A percentile compares a stretch with the other conserved stretches of the same genome.
Conservation (phyloP, 2,113 vertebrate genomes). For the Zosterops japonicus region DNA sequence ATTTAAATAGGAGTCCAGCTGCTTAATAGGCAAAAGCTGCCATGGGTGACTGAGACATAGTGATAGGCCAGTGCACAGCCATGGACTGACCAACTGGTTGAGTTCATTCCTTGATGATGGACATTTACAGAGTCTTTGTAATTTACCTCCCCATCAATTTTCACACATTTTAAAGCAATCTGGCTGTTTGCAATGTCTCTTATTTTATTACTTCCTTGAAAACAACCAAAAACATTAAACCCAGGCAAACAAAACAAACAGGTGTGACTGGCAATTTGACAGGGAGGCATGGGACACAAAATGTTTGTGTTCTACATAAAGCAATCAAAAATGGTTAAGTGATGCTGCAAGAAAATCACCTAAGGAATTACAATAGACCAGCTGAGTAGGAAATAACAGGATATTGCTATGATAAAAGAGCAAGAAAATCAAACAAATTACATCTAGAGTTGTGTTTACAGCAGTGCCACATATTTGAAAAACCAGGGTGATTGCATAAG, state of each 20-base stretch:
- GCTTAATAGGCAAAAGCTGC: background rate
- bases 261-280: background rate
- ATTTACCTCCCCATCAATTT: background rate
- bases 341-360: background rate
- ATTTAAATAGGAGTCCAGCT: background rate
- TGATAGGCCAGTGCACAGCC: background rate
- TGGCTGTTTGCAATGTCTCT: background rate
- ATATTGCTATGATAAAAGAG: background rate
- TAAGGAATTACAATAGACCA: background rate
- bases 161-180: background rate
- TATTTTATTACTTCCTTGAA: background rate
- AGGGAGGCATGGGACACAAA: fast-evolving
- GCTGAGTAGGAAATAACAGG: background rate
- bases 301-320: background rate
- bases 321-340: background rate
- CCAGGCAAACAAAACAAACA: background rate
- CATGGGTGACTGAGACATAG: fast-evolving
- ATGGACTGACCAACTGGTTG: background rate
- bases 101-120: background rate
- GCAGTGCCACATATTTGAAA: background rate
- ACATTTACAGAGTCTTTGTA: background rate
- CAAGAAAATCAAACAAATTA: background rate
- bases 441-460: background rate
- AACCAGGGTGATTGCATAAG: background rate
- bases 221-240: background rate